phyloP scores from a whole-genome alignment of 2,797 vertebrate genomes.

The Rhinophrynus dorsalis region DNA sequence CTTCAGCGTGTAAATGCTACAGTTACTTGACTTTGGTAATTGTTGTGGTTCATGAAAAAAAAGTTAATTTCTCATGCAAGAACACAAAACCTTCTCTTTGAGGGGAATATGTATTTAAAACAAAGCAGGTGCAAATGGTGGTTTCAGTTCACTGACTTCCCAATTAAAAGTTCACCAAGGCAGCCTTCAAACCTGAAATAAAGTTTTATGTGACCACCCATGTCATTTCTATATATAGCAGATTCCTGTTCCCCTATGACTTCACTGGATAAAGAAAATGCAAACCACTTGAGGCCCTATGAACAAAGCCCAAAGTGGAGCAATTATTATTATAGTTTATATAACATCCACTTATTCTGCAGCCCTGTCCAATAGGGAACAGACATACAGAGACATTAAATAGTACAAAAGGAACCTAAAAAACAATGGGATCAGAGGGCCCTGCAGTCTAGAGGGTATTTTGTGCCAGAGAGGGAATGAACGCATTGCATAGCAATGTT shows the following conservation, averaged over 20 bases:
- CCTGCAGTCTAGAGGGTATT: no score
- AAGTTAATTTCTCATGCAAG: slow-evolving; percentile 45
- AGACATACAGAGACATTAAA: no score
- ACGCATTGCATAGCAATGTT: no score
- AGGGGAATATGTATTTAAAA: slow-evolving; percentile 27
- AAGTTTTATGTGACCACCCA: neutral
- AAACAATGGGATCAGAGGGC: no score
- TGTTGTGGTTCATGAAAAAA: slow-evolving; percentile 43
- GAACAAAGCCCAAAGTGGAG: no score
- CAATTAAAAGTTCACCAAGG: slow-evolving; percentile 20
- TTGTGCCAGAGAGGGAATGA: no score
- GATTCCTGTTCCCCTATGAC: neutral
- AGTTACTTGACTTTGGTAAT: slow-evolving; percentile 26
- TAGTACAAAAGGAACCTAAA: no score
- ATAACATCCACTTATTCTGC: no score
- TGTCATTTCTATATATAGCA: neutral
- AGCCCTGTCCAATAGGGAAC: no score
- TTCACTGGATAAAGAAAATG: no score
- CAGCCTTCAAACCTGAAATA: slow-evolving; percentile 7
- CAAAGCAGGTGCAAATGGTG: slow-evolving; percentile 1
- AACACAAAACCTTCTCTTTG: slow-evolving; percentile 29
- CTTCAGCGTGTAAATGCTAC: slow-evolving; percentile 27
- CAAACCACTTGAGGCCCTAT: no score
- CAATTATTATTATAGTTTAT: no score
- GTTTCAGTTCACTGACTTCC: slow-evolving; percentile 27